Evolutionary conservation across 1,140 invertebrate species (phyloP).

Genomic region (Akabosia matsudoensis): DNA sequence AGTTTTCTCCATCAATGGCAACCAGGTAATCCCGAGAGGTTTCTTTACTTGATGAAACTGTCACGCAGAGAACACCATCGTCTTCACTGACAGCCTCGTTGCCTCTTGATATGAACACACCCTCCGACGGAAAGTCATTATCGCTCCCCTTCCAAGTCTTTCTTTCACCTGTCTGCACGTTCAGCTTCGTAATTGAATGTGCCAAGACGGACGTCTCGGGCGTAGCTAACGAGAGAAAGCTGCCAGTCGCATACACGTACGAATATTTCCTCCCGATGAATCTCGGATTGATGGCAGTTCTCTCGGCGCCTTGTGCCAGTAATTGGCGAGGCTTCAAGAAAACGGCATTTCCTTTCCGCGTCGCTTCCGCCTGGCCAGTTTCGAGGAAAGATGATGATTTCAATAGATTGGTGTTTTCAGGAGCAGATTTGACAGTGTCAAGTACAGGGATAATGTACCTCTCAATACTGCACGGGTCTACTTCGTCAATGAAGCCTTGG

Average conservation of each 20-base stretch:
- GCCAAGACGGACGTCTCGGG: neutral
- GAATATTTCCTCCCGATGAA: slow-evolving; percentile 30
- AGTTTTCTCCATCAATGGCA: slow-evolving; percentile 29
- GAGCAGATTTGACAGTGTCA: neutral
- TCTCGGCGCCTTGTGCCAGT: slow-evolving; percentile 34
- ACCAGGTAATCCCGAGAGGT: slow-evolving; percentile 21
- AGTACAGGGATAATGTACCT: slow-evolving; percentile 39
- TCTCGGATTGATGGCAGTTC: slow-evolving; percentile 33
- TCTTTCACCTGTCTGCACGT: slow-evolving; percentile 48
- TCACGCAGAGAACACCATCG: neutral
- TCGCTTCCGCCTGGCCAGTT: slow-evolving; percentile 20
- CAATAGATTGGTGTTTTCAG: slow-evolving; percentile 22
- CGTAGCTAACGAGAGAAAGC: neutral
- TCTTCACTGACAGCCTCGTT: neutral
- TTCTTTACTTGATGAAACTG: neutral
- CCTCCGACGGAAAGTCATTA: slow-evolving; percentile 49
- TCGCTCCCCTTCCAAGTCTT: slow-evolving; percentile 48
- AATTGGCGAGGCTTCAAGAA: slow-evolving; percentile 27
- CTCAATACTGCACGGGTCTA: slow-evolving; percentile 3
- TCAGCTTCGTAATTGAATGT: slow-evolving; percentile 50
- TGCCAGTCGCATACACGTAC: neutral
- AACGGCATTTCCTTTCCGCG: slow-evolving; percentile 34
- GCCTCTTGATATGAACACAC: slow-evolving; percentile 47
- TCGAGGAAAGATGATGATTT: too few relatives aligned
- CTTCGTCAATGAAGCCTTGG: neutral